A percentile compares a stretch with the other conserved stretches of the same genome.
phyloP scores from a whole-genome alignment of 1,140 invertebrate genomes.

The Aphis craccivora region DNA sequence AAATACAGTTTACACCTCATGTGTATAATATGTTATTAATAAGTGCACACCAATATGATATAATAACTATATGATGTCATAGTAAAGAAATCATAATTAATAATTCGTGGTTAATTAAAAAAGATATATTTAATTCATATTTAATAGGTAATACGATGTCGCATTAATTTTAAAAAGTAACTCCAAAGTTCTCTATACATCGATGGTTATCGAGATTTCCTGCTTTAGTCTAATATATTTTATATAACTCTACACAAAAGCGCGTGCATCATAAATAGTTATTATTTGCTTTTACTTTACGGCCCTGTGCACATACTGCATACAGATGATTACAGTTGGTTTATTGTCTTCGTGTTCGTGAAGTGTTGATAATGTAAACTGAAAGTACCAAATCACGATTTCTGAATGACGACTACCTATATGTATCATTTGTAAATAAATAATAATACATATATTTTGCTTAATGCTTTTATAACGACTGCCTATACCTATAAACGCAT shows the following conservation, averaged over 20 bases:
- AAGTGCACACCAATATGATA: not conserved
- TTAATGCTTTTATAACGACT: not conserved
- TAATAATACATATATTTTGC: not conserved
- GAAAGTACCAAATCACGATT: slow-evolving; percentile 33
- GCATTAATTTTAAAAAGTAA: not conserved
- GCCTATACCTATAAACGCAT: not conserved
- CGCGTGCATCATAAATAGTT: not conserved
- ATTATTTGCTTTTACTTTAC: slow-evolving; percentile 38
- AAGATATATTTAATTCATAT: not conserved
- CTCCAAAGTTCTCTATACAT: not conserved
- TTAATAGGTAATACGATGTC: no score
- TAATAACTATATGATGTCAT: not conserved
- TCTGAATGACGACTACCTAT: not conserved
- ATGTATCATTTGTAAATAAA: not conserved
- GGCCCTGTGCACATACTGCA: not conserved
- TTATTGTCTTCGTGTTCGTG: not conserved
- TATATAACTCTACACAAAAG: not conserved
- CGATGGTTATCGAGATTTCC: not conserved
- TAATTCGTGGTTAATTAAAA: not conserved
- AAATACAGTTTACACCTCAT: not conserved
- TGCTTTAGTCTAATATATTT: not conserved
- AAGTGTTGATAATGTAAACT: slow-evolving; percentile 27
- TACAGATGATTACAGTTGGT: not conserved
- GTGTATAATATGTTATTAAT: not conserved
- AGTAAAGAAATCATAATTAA: not conserved